Conservation (phyloP, 2,797 vertebrate species). For the Molothrus ater region DNA sequence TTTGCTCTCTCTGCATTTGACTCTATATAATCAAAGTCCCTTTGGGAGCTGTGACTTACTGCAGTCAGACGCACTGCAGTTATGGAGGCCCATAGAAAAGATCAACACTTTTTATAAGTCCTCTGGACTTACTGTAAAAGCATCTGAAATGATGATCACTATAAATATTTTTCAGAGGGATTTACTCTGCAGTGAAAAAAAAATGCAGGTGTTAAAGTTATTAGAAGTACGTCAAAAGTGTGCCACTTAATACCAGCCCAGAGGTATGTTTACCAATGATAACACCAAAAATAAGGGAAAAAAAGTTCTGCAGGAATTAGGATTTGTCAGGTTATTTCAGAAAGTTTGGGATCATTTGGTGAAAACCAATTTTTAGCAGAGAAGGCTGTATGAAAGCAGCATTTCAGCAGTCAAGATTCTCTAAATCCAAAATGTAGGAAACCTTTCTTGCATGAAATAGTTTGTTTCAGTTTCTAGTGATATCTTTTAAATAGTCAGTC, state of each 20-base stretch:
- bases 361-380: conserved; percentile 54
- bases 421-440: conserved; percentile 59
- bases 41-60: conserved; percentile 33
- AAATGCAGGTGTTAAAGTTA: conserved; percentile 10
- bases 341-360: conserved; percentile 38
- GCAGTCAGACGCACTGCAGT: neutral
- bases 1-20: conserved; percentile 25
- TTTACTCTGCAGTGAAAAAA: neutral
- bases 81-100: neutral
- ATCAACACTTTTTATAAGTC: conserved; percentile 32
- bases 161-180: conserved; percentile 28
- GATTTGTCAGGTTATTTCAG: conserved; percentile 65
- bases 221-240: conserved; percentile 1
- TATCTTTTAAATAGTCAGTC: conserved; percentile 29
- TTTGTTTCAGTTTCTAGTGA: conserved; percentile 38
- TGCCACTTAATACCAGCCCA: neutral
- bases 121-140: conserved; percentile 17
- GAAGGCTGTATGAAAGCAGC: conserved; percentile 23
- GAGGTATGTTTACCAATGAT: conserved; percentile 42
- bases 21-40: conserved; percentile 19
- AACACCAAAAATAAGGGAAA: conserved; percentile 24
- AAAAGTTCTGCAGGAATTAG: conserved; percentile 34
- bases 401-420: conserved; percentile 22
- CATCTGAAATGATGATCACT: conserved; percentile 48
- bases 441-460: conserved; percentile 51